These are phyloP conservation scores for Cephalopholis sonnerati DNA, from an alignment of 2,113 vertebrate species.

Conservation along the genomic window DNA sequence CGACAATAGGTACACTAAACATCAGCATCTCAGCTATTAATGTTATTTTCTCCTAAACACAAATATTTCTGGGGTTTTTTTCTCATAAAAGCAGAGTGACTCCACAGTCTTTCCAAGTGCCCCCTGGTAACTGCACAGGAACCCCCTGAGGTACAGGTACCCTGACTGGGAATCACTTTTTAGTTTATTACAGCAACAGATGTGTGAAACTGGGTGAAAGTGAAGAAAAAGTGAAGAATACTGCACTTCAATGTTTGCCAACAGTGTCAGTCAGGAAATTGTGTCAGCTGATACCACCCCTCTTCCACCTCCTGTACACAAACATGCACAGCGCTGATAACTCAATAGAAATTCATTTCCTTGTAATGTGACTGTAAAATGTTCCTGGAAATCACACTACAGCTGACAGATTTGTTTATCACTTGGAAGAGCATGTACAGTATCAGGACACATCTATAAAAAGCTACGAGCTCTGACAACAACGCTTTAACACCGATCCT, in stretches of 20 bases:
- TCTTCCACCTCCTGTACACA: constrained; percentile 26
- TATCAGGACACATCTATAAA: constrained; percentile 29
- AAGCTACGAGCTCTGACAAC: constrained; percentile 26
- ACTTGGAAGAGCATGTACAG: constrained; percentile 13
- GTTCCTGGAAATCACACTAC: constrained; percentile 27
- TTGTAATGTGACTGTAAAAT: background rate
- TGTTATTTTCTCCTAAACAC: background rate
- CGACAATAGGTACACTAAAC: background rate
- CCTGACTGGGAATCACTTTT: background rate
- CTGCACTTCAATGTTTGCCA: constrained; percentile 2
- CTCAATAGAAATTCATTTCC: constrained; percentile 13
- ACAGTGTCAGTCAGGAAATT: constrained; percentile 35
- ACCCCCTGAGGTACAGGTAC: background rate
- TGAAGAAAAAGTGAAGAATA: background rate
- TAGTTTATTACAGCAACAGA: background rate
- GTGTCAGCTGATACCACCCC: constrained; percentile 26
- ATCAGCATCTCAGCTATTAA: background rate
- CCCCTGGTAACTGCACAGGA: background rate
- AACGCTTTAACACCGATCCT: constrained; percentile 6
- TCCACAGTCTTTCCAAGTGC: background rate
- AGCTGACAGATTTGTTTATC: constrained; percentile 6
- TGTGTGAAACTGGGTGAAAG: background rate
- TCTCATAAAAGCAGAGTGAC: background rate
- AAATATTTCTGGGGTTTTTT: background rate
- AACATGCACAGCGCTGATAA: constrained; percentile 6